Evolutionary conservation across 2,797 vertebrate genomes (phyloP).

Genomic region (Glyptemys insculpta): DNA sequence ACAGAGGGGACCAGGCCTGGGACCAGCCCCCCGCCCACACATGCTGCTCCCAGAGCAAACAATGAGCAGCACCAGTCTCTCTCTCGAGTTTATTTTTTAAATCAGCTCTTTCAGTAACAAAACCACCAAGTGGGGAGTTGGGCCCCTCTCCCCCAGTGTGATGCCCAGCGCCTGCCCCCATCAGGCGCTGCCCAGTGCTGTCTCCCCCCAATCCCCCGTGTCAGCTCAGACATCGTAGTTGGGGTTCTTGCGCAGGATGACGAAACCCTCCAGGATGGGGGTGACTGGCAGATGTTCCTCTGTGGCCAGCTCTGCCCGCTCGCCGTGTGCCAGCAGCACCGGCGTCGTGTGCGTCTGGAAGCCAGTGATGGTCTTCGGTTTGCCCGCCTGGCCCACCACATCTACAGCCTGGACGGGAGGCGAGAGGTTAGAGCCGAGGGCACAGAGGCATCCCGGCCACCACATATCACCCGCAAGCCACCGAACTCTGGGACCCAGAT

Average conservation of each 20-base stretch:
- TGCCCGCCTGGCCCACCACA: constrained; percentile 97
- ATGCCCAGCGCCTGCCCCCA: background rate
- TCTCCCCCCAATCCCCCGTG: background rate
- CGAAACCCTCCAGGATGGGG: constrained; percentile 96
- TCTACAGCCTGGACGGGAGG: constrained; percentile 90
- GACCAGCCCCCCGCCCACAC: rapidly evolving
- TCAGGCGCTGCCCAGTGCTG: background rate
- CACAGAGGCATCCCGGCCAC: rapidly evolving
- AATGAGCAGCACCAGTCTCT: background rate
- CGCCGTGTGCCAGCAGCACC: constrained; percentile 94
- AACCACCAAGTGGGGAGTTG: background rate
- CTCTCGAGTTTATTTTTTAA: constrained; percentile 59
- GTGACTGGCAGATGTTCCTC: constrained; percentile 96
- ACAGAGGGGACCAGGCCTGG: background rate
- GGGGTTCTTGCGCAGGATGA: constrained; percentile 97
- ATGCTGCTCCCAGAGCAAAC: rapidly evolving
- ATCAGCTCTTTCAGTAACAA: constrained; percentile 48
- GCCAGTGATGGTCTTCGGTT: constrained; percentile 99
- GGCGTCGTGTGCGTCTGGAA: constrained; percentile 99
- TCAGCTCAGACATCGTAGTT: constrained; percentile 92
- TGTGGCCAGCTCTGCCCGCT: constrained; percentile 95
- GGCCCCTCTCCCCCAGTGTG: rapidly evolving
- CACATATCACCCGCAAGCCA: background rate
- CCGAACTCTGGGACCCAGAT: rapidly evolving
- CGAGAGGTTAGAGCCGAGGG: rapidly evolving